Conservation (phyloP, 2,113 vertebrate species). For the Willisornis vidua region DNA sequence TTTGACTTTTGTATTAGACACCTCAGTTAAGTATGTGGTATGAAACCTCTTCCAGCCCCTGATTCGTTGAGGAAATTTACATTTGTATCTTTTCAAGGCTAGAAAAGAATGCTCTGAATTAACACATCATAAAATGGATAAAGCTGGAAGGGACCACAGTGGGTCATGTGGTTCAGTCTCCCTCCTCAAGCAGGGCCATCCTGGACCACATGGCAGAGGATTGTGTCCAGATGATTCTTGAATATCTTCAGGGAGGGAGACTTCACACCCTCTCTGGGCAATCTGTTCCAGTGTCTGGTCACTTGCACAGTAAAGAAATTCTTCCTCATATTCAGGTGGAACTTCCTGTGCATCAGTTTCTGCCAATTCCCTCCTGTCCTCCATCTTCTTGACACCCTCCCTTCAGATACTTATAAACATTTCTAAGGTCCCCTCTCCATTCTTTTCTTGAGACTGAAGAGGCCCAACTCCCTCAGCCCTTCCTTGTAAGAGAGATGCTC, state of each 20-base stretch:
- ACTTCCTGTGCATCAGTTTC: no score
- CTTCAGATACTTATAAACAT: no score
- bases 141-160: neutral
- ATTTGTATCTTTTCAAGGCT: neutral
- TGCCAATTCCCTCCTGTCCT: no score
- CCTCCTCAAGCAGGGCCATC: neutral
- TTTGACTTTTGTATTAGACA: neutral
- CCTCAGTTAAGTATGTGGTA: neutral
- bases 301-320: neutral
- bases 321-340: no score
- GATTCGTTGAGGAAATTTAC: neutral
- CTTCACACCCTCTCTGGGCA: neutral
- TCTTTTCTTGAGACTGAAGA: neutral
- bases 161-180: neutral
- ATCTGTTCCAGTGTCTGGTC: neutral
- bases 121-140: no score
- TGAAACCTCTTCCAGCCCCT: neutral
- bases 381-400: no score
- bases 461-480: neutral
- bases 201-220: neutral
- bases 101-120: neutral
- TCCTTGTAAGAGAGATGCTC: neutral
- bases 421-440: no score
- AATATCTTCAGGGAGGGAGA: neutral
- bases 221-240: neutral